Conservation (phyloP, 2,797 vertebrate species). For the Enteromius fasciolatus region DNA sequence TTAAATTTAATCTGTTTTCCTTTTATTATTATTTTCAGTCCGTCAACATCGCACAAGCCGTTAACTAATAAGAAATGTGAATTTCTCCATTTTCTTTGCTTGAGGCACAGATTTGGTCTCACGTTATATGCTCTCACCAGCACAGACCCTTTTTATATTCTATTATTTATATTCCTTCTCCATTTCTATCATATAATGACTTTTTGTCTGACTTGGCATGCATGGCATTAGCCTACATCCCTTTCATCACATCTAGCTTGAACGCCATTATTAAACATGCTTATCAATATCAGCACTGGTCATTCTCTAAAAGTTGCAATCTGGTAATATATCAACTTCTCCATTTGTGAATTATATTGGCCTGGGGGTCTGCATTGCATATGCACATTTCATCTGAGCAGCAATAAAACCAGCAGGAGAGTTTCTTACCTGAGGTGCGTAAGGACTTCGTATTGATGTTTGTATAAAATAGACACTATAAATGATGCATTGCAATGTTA, state of each 20-base stretch:
- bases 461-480: conserved; percentile 68
- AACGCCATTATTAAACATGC: conserved; percentile 16
- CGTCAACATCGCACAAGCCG: conserved; percentile 55
- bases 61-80: conserved; percentile 66
- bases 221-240: conserved; percentile 36
- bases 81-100: conserved; percentile 62
- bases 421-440: conserved; percentile 49
- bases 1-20: conserved; percentile 50
- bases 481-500: conserved; percentile 68
- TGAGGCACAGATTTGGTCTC: conserved; percentile 61
- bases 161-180: conserved; percentile 45
- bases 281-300: conserved; percentile 26
- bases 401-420: conserved; percentile 59
- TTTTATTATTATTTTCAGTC: conserved; percentile 63
- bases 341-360: conserved; percentile 54
- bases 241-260: background rate
- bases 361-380: conserved; percentile 53
- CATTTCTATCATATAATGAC: conserved; percentile 52
- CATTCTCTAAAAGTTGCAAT: conserved; percentile 30
- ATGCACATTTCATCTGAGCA: conserved; percentile 55
- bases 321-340: conserved; percentile 45
- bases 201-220: conserved; percentile 34
- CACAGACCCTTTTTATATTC: conserved; percentile 37
- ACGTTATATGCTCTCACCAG: conserved; percentile 30
- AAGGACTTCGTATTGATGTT: conserved; percentile 62